Conservation (phyloP, 1,140 invertebrate species). For the Hyposmocoma kahamanoa region DNA sequence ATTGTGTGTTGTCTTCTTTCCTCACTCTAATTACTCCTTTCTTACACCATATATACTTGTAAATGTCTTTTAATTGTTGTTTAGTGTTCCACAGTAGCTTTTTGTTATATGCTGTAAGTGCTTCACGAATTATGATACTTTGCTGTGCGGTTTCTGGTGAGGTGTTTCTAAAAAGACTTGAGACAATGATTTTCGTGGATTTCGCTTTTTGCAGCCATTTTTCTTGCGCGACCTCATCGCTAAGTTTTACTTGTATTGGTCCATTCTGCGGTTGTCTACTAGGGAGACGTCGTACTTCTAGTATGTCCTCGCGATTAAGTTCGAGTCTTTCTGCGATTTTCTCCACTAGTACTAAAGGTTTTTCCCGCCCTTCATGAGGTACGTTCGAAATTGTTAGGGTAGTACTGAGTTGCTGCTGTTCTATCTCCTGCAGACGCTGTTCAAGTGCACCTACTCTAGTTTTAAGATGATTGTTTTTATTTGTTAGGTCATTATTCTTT, state of each 20-base stretch:
- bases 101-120: background rate
- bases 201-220: background rate
- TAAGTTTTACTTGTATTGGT: background rate
- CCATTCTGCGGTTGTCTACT: background rate
- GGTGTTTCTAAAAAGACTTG: background rate
- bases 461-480: slow-evolving; percentile 29
- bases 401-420: background rate
- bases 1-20: background rate
- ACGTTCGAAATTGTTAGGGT: background rate
- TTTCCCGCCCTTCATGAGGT: background rate
- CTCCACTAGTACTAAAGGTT: background rate
- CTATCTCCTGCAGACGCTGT: background rate
- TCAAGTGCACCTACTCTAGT: background rate
- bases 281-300: background rate
- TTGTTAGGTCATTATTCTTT: slow-evolving; percentile 27
- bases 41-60: background rate
- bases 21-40: background rate
- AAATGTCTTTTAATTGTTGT: background rate
- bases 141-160: background rate
- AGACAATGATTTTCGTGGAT: background rate
- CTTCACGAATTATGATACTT: background rate
- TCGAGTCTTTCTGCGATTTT: background rate
- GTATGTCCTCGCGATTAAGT: background rate
- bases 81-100: background rate
- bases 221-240: background rate